Evolutionary conservation across 2,888 invertebrate genomes (phyloP), one percentile per base, ranked within the genome.

Genomic region (Ormyrus pomaceus): DNA sequence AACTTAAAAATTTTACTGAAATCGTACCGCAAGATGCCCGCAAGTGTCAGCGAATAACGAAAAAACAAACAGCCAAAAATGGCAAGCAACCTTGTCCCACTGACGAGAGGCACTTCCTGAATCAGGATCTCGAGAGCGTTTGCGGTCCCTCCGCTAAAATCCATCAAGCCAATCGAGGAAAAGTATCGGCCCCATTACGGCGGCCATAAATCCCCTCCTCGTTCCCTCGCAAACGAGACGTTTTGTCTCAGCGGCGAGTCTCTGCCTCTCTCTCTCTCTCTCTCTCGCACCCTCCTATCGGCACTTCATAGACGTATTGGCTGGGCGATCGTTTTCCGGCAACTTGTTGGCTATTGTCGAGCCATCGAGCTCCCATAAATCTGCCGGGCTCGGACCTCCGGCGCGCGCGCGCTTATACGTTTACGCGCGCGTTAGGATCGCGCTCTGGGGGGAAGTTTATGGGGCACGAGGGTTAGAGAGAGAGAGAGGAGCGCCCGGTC

Each of bases 271-370:
- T n/a, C 34, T 34, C 34, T 34, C 34, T 34, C 34, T 34, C 34
- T 34, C 34, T 34, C 34, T 9, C 34, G 55, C 7, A 50, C 79
- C 58, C 62, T 58, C 64, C 64, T 65, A 77, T 72, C 75, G 71
- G 79, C 69, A 73, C 79, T 76, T 62, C 56, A 80, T 77, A 79
- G 82, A 82, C 80, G 80, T 80, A 82, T 82, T 74, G 82, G 77
- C 64, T 51, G 55, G 82, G 83, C 83, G 84, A 87, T 88, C 86
- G 86, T 89, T 89, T 88, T 87, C 88, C 89, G 87, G 85, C 89
- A 90, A 90, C 89, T 90, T 90, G 90, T 90, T 89, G 89, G 89
- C 87, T 86, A 87, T 88, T 88, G 87, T 87, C 87, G 86, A 84
- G 85, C 88, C 86, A 89, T 90, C 88, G 88, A 88, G 88, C 75